phyloP scores from a whole-genome alignment of 2,888 invertebrate genomes.

The Hofmannophila pseudospretella region DNA sequence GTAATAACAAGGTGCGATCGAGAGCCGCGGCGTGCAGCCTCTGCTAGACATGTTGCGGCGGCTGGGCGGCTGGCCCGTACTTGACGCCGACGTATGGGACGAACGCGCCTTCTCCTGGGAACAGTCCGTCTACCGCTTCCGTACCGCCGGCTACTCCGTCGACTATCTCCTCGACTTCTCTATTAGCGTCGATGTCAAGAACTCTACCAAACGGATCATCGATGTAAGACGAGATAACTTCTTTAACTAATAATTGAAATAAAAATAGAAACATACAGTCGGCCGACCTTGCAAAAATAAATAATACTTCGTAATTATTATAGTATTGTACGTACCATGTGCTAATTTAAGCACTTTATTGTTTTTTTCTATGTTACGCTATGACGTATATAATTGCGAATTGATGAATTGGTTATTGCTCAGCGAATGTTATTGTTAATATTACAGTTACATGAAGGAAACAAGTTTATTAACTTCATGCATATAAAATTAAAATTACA shows the following conservation, averaged over 20 bases:
- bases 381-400: too few relatives aligned
- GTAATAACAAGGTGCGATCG: constrained; percentile 92
- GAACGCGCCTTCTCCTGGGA: constrained; percentile 87
- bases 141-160: constrained; percentile 88
- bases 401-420: constrained; percentile 13
- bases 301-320: not conserved
- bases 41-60: constrained; percentile 82
- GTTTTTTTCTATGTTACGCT: too few relatives aligned
- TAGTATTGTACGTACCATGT: not conserved
- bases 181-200: constrained; percentile 92
- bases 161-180: constrained; percentile 95
- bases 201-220: constrained; percentile 89
- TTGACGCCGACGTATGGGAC: constrained; percentile 87
- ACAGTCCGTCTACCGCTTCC: constrained; percentile 88
- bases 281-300: constrained; percentile 27
- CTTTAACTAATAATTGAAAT: not conserved
- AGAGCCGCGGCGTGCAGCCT: constrained; percentile 85
- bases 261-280: constrained; percentile 21
- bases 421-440: constrained; percentile 6
- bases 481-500: too few relatives aligned
- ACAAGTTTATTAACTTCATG: too few relatives aligned
- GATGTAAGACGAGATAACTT: constrained; percentile 80
- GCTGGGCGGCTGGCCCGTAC: constrained; percentile 97
- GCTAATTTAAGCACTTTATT: too few relatives aligned
- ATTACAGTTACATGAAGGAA: too few relatives aligned